Conservation (phyloP, 2,113 vertebrate genomes). For the Phylloscopus trochilus region DNA sequence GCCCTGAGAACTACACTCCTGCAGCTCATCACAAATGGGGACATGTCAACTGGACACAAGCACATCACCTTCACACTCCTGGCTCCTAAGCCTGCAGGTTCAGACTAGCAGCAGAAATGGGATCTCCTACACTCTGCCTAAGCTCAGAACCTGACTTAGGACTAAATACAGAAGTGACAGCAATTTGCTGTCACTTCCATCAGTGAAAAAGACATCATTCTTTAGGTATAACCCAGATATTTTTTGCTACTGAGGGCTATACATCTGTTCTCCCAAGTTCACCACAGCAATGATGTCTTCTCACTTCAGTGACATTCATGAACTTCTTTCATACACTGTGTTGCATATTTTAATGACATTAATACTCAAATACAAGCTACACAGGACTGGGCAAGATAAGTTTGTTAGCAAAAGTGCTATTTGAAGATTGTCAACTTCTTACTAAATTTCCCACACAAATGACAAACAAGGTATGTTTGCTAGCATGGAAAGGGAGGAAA, state of each 20-base stretch:
- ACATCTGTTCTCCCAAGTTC: background rate
- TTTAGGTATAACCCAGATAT: background rate
- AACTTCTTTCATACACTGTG: background rate
- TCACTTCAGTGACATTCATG: fast-evolving
- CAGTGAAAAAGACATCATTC: background rate
- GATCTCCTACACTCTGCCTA: background rate
- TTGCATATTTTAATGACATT: background rate
- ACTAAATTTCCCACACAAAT: background rate
- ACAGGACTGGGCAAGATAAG: background rate
- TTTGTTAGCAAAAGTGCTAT: background rate
- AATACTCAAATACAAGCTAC: background rate
- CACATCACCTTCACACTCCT: background rate
- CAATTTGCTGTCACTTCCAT: background rate
- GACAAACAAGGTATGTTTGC: background rate
- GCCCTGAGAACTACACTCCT: background rate
- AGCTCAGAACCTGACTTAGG: background rate
- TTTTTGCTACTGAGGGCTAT: background rate
- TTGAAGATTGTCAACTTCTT: background rate
- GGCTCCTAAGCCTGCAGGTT: background rate
- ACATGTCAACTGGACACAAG: background rate
- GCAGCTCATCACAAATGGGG: background rate
- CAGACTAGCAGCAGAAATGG: background rate
- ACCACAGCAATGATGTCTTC: background rate
- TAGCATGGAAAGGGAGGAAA: background rate
- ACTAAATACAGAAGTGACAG: background rate